Evolutionary conservation across 2,888 invertebrate genomes (phyloP).

Genomic region (Caradrina clavipalpis): DNA sequence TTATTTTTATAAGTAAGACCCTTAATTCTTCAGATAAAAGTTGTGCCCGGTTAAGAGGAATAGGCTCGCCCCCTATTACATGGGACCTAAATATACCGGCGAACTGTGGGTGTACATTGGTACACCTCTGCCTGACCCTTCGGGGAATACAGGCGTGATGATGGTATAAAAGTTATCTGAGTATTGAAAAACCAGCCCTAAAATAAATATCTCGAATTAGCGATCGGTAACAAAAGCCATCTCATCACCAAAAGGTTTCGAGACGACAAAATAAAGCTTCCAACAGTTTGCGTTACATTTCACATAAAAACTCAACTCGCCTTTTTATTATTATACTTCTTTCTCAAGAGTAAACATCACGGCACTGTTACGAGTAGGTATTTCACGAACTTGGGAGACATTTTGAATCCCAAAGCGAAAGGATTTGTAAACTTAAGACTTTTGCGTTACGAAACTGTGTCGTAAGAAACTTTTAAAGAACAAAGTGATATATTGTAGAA

Average conservation of each 20-base stretch:
- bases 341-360: constrained; percentile 10
- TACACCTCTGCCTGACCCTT: too few relatives aligned
- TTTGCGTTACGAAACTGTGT: constrained; percentile 27
- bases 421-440: constrained; percentile 31
- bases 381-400: constrained; percentile 5
- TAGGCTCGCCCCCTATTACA: too few relatives aligned
- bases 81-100: too few relatives aligned
- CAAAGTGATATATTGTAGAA: constrained; percentile 41
- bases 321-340: not conserved
- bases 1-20: too few relatives aligned
- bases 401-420: constrained; percentile 27
- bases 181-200: too few relatives aligned
- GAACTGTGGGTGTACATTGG: too few relatives aligned
- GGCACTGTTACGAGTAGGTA: not conserved
- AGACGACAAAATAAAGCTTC: not conserved
- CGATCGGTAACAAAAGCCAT: not conserved
- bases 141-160: too few relatives aligned
- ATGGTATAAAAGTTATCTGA: too few relatives aligned
- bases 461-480: constrained; percentile 26
- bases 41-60: too few relatives aligned
- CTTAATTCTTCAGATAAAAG: too few relatives aligned
- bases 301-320: not conserved
- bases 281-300: not conserved
- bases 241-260: not conserved
- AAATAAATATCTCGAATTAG: too few relatives aligned